These are phyloP conservation scores for Cuculus canorus DNA, from an alignment of 2,797 vertebrate genomes.

Conservation along the genomic window DNA sequence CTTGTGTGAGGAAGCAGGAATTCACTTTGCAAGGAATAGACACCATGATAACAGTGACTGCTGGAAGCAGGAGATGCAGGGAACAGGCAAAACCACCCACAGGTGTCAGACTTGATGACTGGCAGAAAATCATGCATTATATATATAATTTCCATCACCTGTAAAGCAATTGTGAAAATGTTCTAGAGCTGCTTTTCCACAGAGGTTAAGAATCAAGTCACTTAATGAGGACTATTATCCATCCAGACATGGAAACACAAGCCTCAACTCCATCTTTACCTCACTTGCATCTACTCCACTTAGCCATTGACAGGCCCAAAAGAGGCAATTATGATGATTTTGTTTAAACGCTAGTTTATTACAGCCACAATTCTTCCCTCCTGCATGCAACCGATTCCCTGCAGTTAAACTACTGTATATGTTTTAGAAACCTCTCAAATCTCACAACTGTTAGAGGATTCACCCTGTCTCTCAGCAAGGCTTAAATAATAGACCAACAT, in stretches of 20 bases:
- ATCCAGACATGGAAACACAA: not conserved
- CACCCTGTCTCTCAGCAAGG: not conserved
- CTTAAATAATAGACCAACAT: not conserved
- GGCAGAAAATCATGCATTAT: not conserved
- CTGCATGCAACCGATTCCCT: not conserved
- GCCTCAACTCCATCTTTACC: not conserved
- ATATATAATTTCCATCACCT: not conserved
- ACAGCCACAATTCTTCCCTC: not conserved
- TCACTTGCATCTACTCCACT: not conserved
- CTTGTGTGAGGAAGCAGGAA: not conserved
- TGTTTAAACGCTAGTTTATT: not conserved
- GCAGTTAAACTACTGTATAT: not conserved
- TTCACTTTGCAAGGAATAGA: not conserved
- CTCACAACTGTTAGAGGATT: not conserved
- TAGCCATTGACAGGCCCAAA: not conserved
- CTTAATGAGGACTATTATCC: not conserved
- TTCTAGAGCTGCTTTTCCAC: not conserved
- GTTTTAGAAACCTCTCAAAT: constrained; percentile 23
- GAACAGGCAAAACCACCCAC: not conserved
- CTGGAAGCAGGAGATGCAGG: not conserved
- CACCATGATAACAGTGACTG: fast-evolving
- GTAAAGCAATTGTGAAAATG: not conserved
- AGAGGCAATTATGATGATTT: not conserved
- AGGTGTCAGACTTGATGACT: not conserved
- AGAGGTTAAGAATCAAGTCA: not conserved